Conservation (phyloP, 2,797 vertebrate genomes). For the Chelmon rostratus region DNA sequence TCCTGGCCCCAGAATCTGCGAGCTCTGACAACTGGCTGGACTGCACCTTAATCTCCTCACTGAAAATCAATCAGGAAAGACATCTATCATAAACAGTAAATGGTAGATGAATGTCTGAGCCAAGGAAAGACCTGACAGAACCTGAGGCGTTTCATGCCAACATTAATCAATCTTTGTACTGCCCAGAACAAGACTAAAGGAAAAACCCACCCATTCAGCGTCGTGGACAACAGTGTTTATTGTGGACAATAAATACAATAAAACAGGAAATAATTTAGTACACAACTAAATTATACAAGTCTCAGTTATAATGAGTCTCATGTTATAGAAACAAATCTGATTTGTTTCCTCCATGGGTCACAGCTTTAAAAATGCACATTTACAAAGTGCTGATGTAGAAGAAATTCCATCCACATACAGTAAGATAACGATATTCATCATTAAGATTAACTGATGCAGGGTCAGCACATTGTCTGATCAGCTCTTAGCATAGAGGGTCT, state of each 20-base stretch:
- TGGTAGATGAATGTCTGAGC: background rate
- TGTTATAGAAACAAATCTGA: no score
- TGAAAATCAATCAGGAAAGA: constrained; percentile 65
- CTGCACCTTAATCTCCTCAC: constrained; percentile 97
- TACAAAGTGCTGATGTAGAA: constrained; percentile 37
- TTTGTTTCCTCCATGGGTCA: background rate
- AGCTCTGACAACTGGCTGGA: constrained; percentile 91
- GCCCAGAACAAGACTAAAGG: background rate
- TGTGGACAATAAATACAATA: background rate
- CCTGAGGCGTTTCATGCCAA: background rate
- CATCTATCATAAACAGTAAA: background rate
- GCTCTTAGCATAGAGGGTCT: constrained; percentile 28
- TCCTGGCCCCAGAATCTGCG: constrained; percentile 86
- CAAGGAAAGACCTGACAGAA: background rate
- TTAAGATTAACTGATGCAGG: constrained; percentile 23
- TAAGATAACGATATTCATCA: constrained; percentile 57
- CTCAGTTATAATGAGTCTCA: background rate
- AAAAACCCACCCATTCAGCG: background rate
- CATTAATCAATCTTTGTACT: background rate
- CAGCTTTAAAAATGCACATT: constrained; percentile 25
- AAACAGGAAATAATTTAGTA: background rate
- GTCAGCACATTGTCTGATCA: constrained; percentile 44
- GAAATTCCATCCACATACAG: constrained; percentile 33
- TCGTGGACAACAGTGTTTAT: background rate
- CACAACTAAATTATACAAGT: background rate